Evolutionary conservation across 2,113 vertebrate species (phyloP).

Genomic region (Xiphophorus maculatus): DNA sequence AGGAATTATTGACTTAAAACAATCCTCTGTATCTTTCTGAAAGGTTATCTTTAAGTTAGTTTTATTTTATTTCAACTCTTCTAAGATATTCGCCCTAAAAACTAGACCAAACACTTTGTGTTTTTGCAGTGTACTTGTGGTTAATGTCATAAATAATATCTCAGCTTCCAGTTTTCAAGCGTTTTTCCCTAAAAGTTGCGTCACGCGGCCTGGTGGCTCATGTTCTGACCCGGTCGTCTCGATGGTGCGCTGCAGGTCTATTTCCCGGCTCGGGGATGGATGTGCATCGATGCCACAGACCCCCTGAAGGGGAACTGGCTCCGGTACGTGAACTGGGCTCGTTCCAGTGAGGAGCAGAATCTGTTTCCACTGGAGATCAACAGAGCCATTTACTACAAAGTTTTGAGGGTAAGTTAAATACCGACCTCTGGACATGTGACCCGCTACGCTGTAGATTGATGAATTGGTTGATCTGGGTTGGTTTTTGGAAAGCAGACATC

Average conservation of each 20-base stretch:
- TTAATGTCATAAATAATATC: background rate
- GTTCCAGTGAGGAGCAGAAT: constrained; percentile 90
- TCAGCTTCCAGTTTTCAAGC: background rate
- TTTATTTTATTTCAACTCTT: too few relatives aligned
- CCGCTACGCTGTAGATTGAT: background rate
- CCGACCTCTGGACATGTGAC: background rate
- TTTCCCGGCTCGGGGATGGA: constrained; percentile 92
- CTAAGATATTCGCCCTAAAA: too few relatives aligned
- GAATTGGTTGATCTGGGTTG: background rate
- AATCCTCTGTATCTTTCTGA: too few relatives aligned
- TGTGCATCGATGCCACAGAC: constrained; percentile 95
- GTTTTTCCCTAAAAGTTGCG: background rate
- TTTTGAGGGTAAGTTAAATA: constrained; percentile 84
- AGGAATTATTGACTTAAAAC: too few relatives aligned
- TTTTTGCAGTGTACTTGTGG: background rate
- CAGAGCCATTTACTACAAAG: constrained; percentile 94
- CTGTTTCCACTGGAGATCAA: constrained; percentile 94
- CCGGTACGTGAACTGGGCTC: constrained; percentile 93
- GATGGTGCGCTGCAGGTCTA: constrained; percentile 79
- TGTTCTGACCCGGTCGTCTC: background rate
- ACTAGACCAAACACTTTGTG: too few relatives aligned
- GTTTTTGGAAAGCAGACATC: background rate
- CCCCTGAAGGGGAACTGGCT: constrained; percentile 93
- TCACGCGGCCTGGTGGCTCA: too few relatives aligned
- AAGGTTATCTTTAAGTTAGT: too few relatives aligned